These are phyloP conservation scores for Helicoverpa assulta DNA, from an alignment of 2,888 invertebrate genomes.

Conservation along the genomic window DNA sequence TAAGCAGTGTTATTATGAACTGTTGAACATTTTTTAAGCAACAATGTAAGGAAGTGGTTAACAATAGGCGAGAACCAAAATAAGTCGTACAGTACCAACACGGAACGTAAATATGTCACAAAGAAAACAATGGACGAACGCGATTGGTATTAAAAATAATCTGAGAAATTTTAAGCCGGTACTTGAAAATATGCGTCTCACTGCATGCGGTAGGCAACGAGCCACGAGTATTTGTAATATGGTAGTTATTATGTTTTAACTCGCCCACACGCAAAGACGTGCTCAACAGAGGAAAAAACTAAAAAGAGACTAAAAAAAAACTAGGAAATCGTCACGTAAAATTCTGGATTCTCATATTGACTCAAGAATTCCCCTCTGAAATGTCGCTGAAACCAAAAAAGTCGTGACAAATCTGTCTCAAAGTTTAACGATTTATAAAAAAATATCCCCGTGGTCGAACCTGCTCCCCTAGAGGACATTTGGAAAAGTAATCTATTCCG, in stretches of 20 bases:
- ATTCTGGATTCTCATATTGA: slow-evolving; percentile 50
- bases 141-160: slow-evolving; percentile 82
- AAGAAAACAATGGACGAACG: slow-evolving; percentile 84
- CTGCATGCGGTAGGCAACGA: slow-evolving; percentile 84
- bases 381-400: slow-evolving; percentile 62
- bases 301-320: slow-evolving; percentile 64
- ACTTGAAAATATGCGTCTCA: slow-evolving; percentile 84
- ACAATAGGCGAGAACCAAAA: slow-evolving; percentile 69
- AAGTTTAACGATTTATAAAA: slow-evolving; percentile 77
- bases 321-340: slow-evolving; percentile 74
- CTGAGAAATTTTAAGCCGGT: slow-evolving; percentile 76
- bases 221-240: slow-evolving; percentile 77
- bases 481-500: slow-evolving; percentile 88
- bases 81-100: slow-evolving; percentile 62
- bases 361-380: slow-evolving; percentile 49
- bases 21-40: slow-evolving; percentile 53
- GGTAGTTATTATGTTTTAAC: slow-evolving; percentile 81
- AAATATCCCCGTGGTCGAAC: slow-evolving; percentile 69
- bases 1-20: slow-evolving; percentile 22
- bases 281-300: slow-evolving; percentile 73
- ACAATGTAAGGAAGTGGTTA: slow-evolving; percentile 55
- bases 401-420: slow-evolving; percentile 66
- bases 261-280: slow-evolving; percentile 85
- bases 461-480: slow-evolving; percentile 81
- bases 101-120: slow-evolving; percentile 82